Evolutionary conservation across 1,140 invertebrate genomes (phyloP), one percentile per base, ranked within the genome.

Genomic region (Dendroctonus ponderosae): DNA sequence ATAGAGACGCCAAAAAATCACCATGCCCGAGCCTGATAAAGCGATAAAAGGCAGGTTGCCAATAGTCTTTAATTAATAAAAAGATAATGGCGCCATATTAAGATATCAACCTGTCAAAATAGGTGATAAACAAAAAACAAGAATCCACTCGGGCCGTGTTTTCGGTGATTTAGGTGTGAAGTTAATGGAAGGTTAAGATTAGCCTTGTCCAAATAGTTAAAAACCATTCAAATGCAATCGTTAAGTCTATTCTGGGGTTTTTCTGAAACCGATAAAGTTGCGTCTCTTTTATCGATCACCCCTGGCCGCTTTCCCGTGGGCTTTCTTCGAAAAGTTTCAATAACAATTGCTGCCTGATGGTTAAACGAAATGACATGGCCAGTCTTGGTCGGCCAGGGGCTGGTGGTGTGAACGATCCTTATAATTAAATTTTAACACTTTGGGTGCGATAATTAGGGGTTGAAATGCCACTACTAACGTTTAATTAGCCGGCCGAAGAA

Each of bases 171-270:
- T 63, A 57, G 53, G 65, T 67, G 65, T 67, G 65, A 67, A 62
- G 39, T 65, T 69, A 69, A 69, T 69, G 68, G 63, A 66, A 66
- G 26, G 41, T 59, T 46, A 70, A 70, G 65, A 70, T 67, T 63
- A 63, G 56, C 53, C 43, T 11, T 69, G 68, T 67, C 57, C 26
- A 63, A 70, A 67, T 59, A 57, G 59, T 67, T 67, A 70, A 67
- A 70, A 67, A 66, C 58, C 57, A 48, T 60, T 67, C 52, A 59
- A 66, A 58, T 42, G 26, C 7, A 26, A 50, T 66, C 68, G 62
- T 65, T 61, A 59, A 58, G 50, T 37, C 9, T 3, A 26, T 26
- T 26, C 26, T 26, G 26, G 26, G 26, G 26, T 26, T 26, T 26
- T 26, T 26, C 26, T 26, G 26, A 26, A 26, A 26, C 1, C 26